A percentile compares a stretch with the other conserved stretches of the same genome.
Conservation (phyloP, 2,113 vertebrate species). For the Calonectris borealis region DNA sequence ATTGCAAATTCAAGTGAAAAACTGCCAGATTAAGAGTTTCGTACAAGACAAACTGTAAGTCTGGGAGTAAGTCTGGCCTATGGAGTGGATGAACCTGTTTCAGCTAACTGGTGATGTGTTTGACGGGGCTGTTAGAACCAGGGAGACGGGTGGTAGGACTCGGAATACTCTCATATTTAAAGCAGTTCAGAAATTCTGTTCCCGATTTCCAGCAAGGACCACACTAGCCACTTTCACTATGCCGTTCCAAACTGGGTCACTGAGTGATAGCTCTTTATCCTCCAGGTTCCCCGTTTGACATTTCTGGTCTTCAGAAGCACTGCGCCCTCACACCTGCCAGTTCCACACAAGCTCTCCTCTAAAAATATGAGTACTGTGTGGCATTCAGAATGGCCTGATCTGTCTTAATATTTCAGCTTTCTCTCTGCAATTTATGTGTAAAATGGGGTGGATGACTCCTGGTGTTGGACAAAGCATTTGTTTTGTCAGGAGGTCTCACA, state of each 20-base stretch:
- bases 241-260: background rate
- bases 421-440: background rate
- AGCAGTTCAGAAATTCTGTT: background rate
- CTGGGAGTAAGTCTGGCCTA: background rate
- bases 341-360: background rate
- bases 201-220: fast-evolving
- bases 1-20: background rate
- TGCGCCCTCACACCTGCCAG: background rate
- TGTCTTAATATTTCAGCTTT: background rate
- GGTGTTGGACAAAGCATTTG: background rate
- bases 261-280: background rate
- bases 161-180: background rate
- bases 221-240: background rate
- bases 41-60: background rate
- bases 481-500: background rate
- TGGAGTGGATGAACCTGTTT: background rate
- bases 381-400: background rate
- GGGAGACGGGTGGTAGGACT: background rate
- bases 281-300: background rate
- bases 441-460: background rate
- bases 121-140: background rate
- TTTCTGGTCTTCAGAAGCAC: background rate
- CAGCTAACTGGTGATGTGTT: background rate
- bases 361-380: background rate
- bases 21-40: background rate